Base-by-base conservation (phyloP, 1,140 invertebrate species). In the Bombyx mandarina region DNA sequence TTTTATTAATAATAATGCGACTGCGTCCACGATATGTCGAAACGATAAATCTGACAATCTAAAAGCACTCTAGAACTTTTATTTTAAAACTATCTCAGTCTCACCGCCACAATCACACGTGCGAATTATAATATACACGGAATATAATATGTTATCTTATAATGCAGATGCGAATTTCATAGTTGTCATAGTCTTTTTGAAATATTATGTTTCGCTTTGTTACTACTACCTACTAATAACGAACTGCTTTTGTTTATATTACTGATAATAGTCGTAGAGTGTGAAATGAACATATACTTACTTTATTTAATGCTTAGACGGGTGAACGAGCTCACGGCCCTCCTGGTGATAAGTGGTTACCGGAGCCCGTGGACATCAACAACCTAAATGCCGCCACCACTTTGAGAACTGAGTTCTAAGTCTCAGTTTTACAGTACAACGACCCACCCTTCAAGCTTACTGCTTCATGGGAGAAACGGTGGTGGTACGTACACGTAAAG, bases 61-160 rank as follows among this genome's bases (percentile, higher is more conserved):
- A 35, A 35, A 35, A 2, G 4, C 26, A 56, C 50, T 44, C 46
- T 45, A 51, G 44, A 56, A 22, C 43, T 12, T 49, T 9, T 49
- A 22, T 49, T 49, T n/a, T 9, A 22, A 18, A 9, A 49, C 47
- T n/a, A 49, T 7, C 8, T 22, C n/a, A 9, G n/a, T n/a, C 22
- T n/a, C 48, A 18, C 48, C n/a, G n/a, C 48, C 9, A n/a, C n/a
- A n/a, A 49, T 49, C 22, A 22, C 48, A 49, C 22, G 12, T 49
- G 48, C 48, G 22, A 49, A 49, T 49, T 49, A 49, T 49, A 49
- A 49, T 49, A n/a, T 12, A 49, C 45, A 8, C 12, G 9, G 45
- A 9, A 12, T 47, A 47, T 22, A 9, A 12, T 47, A 47, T 22
- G 22, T 49, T 49, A 49, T 22, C 12, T 49, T 49, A 22, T 18